phyloP scores from a whole-genome alignment of 2,888 invertebrate species.

The Euclidia mi region DNA sequence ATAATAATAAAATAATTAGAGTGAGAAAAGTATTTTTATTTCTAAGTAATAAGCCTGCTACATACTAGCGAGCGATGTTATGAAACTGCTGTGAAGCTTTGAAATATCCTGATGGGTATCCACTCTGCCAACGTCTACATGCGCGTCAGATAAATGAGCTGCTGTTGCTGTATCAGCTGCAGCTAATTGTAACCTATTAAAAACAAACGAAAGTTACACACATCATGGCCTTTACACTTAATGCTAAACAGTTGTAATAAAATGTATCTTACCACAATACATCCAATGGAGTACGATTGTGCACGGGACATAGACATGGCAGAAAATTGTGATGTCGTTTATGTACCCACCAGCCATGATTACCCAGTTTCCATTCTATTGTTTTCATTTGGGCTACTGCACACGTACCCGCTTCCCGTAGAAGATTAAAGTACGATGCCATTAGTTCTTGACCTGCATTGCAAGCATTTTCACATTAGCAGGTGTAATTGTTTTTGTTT shows the following conservation, averaged over 20 bases:
- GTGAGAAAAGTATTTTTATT: constrained; percentile 30
- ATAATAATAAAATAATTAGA: constrained; percentile 21
- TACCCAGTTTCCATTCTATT: constrained; percentile 86
- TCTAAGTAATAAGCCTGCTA: background rate
- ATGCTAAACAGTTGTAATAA: no score
- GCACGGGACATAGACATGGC: constrained; percentile 76
- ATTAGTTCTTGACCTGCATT: constrained; percentile 86
- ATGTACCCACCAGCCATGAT: constrained; percentile 82
- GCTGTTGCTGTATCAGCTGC: background rate
- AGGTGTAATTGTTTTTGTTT: no score
- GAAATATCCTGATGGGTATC: constrained; percentile 66
- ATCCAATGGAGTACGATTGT: constrained; percentile 79
- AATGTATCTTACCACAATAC: constrained; percentile 71
- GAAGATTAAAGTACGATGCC: constrained; percentile 78
- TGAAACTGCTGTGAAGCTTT: constrained; percentile 64
- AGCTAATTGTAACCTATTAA: constrained; percentile 3
- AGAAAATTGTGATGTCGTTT: constrained; percentile 67
- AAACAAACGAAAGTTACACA: background rate
- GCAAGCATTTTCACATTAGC: background rate
- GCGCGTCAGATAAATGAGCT: background rate
- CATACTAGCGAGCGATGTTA: background rate
- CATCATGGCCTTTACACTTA: no score
- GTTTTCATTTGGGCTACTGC: constrained; percentile 75
- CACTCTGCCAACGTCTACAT: constrained; percentile 46
- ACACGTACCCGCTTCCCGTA: constrained; percentile 74